A percentile compares a stretch with the other conserved stretches of the same genome.
Conservation (phyloP, 2,113 vertebrate species). For the Pteropus alecto region DNA sequence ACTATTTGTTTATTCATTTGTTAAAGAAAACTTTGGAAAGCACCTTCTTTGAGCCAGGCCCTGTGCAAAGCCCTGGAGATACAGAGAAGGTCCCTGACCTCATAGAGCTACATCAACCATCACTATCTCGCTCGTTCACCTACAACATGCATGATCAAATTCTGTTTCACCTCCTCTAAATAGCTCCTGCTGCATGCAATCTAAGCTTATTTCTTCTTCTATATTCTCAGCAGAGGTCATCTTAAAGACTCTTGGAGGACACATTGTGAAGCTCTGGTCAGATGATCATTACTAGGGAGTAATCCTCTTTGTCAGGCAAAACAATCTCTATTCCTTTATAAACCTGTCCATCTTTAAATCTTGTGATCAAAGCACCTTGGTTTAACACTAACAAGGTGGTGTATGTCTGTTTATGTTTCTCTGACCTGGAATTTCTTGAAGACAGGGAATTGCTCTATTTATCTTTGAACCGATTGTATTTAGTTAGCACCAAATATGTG, state of each 20-base stretch:
- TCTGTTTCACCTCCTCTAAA: background rate
- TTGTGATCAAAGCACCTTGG: background rate
- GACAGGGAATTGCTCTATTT: background rate
- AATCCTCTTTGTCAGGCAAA: constrained; percentile 49
- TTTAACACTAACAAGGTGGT: background rate
- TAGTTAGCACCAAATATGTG: background rate
- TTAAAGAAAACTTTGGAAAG: background rate
- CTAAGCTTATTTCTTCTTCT: constrained; percentile 22
- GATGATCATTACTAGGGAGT: background rate
- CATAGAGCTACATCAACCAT: fast-evolving
- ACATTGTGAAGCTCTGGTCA: background rate
- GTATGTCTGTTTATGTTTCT: background rate
- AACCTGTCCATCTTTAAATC: background rate
- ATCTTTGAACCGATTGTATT: background rate
- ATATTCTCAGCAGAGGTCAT: constrained; percentile 32
- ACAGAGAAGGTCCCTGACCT: background rate
- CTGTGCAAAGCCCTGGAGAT: background rate
- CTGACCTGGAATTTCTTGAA: constrained; percentile 10
- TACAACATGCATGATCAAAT: background rate
- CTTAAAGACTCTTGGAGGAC: constrained; percentile 36
- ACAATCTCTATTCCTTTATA: constrained; percentile 9
- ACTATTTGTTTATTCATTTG: constrained; percentile 3
- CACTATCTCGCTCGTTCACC: background rate
- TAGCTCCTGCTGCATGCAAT: background rate
- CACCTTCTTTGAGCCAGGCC: background rate